A percentile compares a stretch with the other conserved stretches of the same genome.
phyloP scores from a whole-genome alignment of 2,888 invertebrate genomes.

The Baronia brevicornis region DNA sequence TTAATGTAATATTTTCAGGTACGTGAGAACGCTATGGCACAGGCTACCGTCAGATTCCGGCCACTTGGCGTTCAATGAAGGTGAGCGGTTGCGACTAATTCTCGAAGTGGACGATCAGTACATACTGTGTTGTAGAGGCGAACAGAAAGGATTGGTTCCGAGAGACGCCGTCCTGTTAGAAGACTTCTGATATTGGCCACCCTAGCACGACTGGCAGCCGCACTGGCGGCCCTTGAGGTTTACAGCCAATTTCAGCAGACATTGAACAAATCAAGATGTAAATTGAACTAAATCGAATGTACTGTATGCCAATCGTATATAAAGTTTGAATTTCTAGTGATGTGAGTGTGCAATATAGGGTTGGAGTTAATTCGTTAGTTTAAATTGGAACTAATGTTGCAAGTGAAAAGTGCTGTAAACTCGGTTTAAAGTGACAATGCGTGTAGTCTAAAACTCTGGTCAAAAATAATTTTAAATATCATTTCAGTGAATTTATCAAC shows the following conservation, averaged over 20 bases:
- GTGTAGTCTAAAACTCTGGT: too few species aligned
- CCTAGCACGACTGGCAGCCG: constrained; percentile 63
- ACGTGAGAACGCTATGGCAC: constrained; percentile 84
- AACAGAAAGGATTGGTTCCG: constrained; percentile 85
- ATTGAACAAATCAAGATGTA: constrained; percentile 13
- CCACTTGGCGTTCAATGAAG: constrained; percentile 85
- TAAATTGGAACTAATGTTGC: too few species aligned
- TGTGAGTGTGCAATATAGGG: too few species aligned
- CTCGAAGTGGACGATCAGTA: constrained; percentile 86
- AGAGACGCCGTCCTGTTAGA: constrained; percentile 78
- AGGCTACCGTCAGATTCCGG: constrained; percentile 85
- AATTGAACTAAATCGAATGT: constrained; percentile 1
- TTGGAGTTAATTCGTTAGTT: too few species aligned
- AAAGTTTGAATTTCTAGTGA: constrained; percentile 6
- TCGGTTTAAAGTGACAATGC: too few species aligned
- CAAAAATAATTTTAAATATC: too few species aligned
- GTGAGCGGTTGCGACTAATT: constrained; percentile 82
- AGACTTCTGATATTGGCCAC: constrained; percentile 68
- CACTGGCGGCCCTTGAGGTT: constrained; percentile 56
- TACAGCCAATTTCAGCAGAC: constrained; percentile 29
- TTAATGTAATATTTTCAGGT: constrained; percentile 43
- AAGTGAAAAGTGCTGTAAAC: too few species aligned
- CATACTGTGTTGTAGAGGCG: constrained; percentile 84
- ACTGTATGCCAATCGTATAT: constrained; percentile 8
- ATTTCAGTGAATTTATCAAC: too few species aligned